Evolutionary conservation across 2,797 vertebrate species (phyloP).

Genomic region (Tenualosa ilisha): DNA sequence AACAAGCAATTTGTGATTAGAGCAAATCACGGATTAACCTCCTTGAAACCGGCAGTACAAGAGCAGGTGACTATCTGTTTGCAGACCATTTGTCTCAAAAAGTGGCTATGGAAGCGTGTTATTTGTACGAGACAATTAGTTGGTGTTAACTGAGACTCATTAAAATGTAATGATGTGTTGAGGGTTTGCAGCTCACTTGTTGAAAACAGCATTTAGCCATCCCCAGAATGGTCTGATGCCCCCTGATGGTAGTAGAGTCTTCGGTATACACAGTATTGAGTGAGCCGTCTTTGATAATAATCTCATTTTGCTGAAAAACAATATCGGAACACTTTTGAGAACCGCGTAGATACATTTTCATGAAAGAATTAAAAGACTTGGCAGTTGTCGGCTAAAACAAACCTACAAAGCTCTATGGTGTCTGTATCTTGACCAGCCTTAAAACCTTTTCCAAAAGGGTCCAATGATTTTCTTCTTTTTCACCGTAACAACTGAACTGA

Average conservation of each 20-base stretch:
- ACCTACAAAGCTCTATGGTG: neutral
- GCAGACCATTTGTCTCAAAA: constrained; percentile 5
- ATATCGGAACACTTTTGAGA: neutral
- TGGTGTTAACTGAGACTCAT: neutral
- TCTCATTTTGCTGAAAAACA: constrained; percentile 64
- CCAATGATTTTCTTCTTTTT: neutral
- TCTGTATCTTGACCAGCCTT: neutral
- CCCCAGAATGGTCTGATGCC: constrained; percentile 85
- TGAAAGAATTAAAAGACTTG: neutral
- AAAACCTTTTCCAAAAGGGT: neutral
- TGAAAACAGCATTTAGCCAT: constrained; percentile 96
- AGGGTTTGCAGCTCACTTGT: constrained; percentile 79
- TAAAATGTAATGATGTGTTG: neutral
- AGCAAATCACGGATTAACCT: constrained; percentile 16
- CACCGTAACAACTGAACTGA: neutral
- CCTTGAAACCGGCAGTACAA: neutral
- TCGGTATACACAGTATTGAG: constrained; percentile 47
- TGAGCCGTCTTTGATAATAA: constrained; percentile 62
- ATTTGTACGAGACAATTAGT: constrained; percentile 5
- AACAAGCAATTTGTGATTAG: neutral
- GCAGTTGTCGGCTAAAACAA: neutral
- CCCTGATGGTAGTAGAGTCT: constrained; percentile 36
- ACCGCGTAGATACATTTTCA: neutral
- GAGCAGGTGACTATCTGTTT: neutral
- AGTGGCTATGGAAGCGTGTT: neutral